phyloP scores from a whole-genome alignment of 2,888 invertebrate genomes.

The Melikaiella ostensackeni region DNA sequence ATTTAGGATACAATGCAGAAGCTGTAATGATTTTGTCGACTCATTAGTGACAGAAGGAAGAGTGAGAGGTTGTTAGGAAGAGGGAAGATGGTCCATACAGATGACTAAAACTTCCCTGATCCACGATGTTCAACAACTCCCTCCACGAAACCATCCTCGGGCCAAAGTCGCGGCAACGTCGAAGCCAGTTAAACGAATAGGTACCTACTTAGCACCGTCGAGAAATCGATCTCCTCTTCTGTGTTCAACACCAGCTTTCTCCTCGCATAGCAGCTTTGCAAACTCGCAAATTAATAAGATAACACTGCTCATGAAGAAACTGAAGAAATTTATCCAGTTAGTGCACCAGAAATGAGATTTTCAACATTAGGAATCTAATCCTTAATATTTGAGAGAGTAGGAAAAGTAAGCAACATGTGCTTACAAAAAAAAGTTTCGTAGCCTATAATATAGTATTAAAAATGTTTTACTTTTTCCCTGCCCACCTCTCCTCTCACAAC shows the following conservation, averaged over 20 bases:
- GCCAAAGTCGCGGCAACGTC: constrained; percentile 45
- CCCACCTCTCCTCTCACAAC: too few species aligned
- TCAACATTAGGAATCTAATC: background rate
- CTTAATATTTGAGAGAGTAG: too few species aligned
- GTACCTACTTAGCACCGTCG: constrained; percentile 47
- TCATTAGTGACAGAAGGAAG: constrained; percentile 52
- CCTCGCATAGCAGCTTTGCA: background rate
- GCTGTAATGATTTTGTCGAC: constrained; percentile 52
- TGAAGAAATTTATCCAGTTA: background rate
- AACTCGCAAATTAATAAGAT: constrained; percentile 7
- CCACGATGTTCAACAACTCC: constrained; percentile 51
- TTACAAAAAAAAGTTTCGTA: too few species aligned
- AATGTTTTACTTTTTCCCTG: too few species aligned
- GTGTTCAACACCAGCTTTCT: background rate
- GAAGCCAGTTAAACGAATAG: constrained; percentile 46
- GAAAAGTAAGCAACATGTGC: too few species aligned
- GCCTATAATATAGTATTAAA: too few species aligned
- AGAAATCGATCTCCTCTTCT: constrained; percentile 45
- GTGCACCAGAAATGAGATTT: background rate
- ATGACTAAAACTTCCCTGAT: constrained; percentile 50
- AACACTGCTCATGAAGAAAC: background rate
- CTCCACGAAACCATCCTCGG: constrained; percentile 19
- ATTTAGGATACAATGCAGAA: constrained; percentile 42
- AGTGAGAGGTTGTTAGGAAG: constrained; percentile 23
- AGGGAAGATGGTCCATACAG: background rate